phyloP scores from a whole-genome alignment of 2,113 vertebrate species.

The Chaetodon auriga region DNA sequence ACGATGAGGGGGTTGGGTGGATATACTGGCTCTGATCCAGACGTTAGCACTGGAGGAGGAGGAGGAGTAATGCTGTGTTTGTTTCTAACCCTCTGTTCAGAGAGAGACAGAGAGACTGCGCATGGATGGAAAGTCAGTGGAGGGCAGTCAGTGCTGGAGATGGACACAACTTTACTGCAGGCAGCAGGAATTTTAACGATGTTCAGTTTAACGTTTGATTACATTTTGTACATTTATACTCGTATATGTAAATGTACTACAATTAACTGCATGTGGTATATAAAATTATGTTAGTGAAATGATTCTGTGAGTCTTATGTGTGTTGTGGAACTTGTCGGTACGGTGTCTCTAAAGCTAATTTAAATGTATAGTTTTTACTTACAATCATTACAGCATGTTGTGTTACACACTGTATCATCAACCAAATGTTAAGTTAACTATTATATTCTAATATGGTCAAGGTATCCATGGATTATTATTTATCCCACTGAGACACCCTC shows the following conservation, averaged over 20 bases:
- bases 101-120: background rate
- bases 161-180: background rate
- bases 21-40: conserved; percentile 55
- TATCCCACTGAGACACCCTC: background rate
- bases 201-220: background rate
- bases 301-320: too few relatives aligned
- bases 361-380: too few relatives aligned
- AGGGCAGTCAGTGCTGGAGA: background rate
- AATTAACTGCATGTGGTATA: background rate
- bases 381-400: too few relatives aligned
- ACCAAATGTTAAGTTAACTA: too few relatives aligned
- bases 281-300: too few relatives aligned
- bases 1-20: conserved; percentile 37
- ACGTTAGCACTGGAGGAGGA: conserved; percentile 33
- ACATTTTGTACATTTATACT: background rate
- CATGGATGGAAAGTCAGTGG: conserved; percentile 11
- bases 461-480: too few relatives aligned
- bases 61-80: conserved; percentile 40
- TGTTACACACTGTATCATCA: too few relatives aligned
- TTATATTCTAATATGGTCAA: too few relatives aligned
- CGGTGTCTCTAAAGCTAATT: too few relatives aligned
- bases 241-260: background rate
- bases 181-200: background rate
- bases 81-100: conserved; percentile 38
- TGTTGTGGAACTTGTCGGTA: too few relatives aligned